These are phyloP conservation scores for Alaudala cheleensis DNA, from an alignment of 2,113 vertebrate species.

Conservation along the genomic window DNA sequence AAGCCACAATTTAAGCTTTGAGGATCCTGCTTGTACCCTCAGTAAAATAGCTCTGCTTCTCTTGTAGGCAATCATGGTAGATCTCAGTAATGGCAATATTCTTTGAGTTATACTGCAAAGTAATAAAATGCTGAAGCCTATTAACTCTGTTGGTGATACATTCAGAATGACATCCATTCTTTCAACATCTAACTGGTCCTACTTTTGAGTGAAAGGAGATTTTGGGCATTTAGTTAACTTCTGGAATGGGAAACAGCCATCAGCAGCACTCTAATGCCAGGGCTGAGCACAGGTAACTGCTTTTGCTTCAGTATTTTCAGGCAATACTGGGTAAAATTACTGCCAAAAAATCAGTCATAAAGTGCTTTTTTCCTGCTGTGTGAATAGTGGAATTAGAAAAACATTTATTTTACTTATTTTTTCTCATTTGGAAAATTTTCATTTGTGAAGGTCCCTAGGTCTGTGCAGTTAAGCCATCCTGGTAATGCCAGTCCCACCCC, in stretches of 20 bases:
- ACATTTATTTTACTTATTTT: background rate
- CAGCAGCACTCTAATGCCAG: background rate
- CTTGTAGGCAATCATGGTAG: background rate
- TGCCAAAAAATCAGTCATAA: background rate
- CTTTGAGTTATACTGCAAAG: background rate
- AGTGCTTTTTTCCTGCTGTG: background rate
- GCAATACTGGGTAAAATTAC: background rate
- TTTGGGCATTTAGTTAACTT: background rate
- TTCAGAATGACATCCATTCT: background rate
- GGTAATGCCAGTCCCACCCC: background rate
- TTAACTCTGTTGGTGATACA: background rate
- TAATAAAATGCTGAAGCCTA: background rate
- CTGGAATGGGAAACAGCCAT: background rate
- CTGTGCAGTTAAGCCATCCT: background rate
- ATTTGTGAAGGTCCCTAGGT: background rate
- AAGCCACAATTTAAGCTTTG: background rate
- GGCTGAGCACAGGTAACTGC: background rate
- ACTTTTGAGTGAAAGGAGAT: background rate
- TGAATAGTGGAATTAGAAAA: background rate
- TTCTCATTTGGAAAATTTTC: background rate
- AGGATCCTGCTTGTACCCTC: background rate
- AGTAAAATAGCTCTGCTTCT: background rate
- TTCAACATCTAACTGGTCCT: background rate
- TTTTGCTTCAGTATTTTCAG: background rate
- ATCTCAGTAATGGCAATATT: background rate